Percentiles rank a stretch among this genome's conserved stretches.
Evolutionary conservation across 2,888 invertebrate species (phyloP).

Genomic region (Ctena decussata): DNA sequence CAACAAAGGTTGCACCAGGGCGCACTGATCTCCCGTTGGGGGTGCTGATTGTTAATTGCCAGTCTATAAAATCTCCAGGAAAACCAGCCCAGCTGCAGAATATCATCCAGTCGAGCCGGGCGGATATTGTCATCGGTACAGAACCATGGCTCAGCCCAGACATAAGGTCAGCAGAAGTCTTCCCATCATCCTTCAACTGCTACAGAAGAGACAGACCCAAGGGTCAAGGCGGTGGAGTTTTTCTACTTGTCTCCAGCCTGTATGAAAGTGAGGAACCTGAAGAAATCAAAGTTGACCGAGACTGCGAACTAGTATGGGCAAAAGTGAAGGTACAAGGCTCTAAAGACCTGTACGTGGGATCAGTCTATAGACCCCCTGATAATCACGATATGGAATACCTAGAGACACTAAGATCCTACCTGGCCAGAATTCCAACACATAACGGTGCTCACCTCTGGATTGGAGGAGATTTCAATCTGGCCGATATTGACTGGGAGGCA

Average conservation of each 20-base stretch:
- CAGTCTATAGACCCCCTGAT: slow-evolving; percentile 3
- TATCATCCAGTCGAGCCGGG: neutral
- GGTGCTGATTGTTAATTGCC: neutral
- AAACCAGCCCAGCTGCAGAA: neutral
- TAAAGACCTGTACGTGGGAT: neutral
- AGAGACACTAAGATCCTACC: neutral
- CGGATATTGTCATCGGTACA: slow-evolving; percentile 17
- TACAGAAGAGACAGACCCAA: neutral
- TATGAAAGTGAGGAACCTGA: slow-evolving; percentile 6
- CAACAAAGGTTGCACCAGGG: neutral
- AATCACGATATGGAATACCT: neutral
- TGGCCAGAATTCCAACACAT: neutral
- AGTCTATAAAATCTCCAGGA: neutral
- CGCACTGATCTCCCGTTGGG: neutral
- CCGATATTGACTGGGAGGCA: neutral
- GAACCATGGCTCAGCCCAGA: slow-evolving; percentile 23
- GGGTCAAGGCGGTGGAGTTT: neutral
- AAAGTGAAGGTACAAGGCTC: neutral
- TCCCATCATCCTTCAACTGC: neutral
- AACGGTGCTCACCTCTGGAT: neutral
- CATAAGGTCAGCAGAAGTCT: neutral
- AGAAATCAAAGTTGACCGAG: neutral
- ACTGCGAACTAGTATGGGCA: neutral
- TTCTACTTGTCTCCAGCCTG: neutral
- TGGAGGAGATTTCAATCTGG: slow-evolving; percentile 1